A percentile compares a stretch with the other conserved stretches of the same genome.
Evolutionary conservation across 2,888 invertebrate genomes (phyloP).

Genomic region (Ophioninae sp.): DNA sequence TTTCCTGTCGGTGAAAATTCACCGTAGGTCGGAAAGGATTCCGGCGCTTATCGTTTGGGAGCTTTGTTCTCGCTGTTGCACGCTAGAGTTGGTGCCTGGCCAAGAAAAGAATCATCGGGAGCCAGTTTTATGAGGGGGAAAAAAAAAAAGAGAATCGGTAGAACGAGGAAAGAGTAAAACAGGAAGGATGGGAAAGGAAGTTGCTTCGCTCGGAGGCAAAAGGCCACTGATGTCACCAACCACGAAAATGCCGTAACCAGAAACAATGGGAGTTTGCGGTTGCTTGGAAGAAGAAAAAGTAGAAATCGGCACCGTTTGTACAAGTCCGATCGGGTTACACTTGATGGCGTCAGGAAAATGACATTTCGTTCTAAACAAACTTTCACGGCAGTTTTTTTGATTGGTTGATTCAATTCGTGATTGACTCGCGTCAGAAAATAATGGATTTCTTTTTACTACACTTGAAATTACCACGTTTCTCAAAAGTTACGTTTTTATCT

Average conservation of each 20-base stretch:
- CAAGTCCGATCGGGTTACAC: too few relatives aligned
- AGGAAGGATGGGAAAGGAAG: not conserved
- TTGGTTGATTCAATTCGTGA: too few relatives aligned
- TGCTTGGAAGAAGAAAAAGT: not conserved
- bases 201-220: slow-evolving; percentile 2
- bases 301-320: not conserved
- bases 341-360: too few relatives aligned
- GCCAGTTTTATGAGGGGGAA: slow-evolving; percentile 15
- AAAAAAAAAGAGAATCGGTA: slow-evolving; percentile 7
- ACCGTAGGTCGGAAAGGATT: slow-evolving; percentile 12
- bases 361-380: too few relatives aligned
- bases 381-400: too few relatives aligned
- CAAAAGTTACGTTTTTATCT: too few relatives aligned
- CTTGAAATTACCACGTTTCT: too few relatives aligned
- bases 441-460: too few relatives aligned
- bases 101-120: slow-evolving; percentile 54
- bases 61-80: slow-evolving; percentile 29
- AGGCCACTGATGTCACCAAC: slow-evolving; percentile 34
- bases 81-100: slow-evolving; percentile 49
- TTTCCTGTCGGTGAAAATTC: slow-evolving; percentile 44
- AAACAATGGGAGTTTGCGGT: slow-evolving; percentile 16
- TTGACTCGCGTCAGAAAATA: too few relatives aligned
- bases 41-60: slow-evolving; percentile 35
- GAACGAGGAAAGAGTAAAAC: not conserved
- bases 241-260: not conserved